Evolutionary conservation across 2,888 invertebrate genomes (phyloP).

Genomic region (Minunthozetes semirufus): DNA sequence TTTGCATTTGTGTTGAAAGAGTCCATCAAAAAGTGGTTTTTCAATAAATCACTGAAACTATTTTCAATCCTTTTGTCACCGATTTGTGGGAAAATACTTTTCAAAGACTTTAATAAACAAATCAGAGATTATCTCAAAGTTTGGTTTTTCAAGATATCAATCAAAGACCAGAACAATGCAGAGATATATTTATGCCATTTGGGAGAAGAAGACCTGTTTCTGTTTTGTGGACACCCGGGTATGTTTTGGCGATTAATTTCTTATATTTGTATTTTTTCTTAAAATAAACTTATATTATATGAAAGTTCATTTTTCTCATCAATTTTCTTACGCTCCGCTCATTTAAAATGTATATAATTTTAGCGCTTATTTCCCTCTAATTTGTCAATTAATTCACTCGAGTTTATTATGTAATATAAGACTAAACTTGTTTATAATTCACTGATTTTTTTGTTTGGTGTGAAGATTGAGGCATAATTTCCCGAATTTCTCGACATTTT

Average conservation of each 20-base stretch:
- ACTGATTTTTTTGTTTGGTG: neutral
- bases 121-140: neutral
- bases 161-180: slow-evolving; percentile 36
- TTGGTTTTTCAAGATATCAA: neutral
- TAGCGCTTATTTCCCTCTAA: neutral
- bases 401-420: neutral
- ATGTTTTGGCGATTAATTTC: slow-evolving; percentile 21
- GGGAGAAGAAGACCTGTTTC: slow-evolving; percentile 40
- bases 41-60: neutral
- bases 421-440: neutral
- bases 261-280: neutral
- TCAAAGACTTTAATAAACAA: neutral
- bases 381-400: neutral
- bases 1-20: neutral
- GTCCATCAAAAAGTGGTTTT: neutral
- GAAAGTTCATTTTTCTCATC: neutral
- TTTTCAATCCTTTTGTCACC: neutral
- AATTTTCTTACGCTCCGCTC: neutral
- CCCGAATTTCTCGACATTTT: neutral
- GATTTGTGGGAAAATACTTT: neutral
- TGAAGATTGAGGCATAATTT: neutral
- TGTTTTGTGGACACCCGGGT: slow-evolving; percentile 41
- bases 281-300: no score
- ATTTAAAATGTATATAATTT: neutral
- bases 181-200: slow-evolving; percentile 41